Conservation (phyloP, 2,888 invertebrate species). For the Drosophila eohydei region DNA sequence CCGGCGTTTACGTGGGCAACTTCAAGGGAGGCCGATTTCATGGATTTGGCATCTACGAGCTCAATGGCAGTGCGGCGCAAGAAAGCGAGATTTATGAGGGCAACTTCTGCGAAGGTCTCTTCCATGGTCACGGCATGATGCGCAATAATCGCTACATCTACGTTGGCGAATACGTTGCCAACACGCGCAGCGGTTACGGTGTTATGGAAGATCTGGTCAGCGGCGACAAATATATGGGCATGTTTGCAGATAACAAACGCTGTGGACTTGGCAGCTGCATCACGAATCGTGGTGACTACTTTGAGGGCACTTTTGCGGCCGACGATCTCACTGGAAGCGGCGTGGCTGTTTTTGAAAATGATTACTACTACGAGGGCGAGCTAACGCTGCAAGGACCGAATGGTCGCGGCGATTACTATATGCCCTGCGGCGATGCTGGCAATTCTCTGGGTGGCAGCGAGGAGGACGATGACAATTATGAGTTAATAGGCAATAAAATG, state of each 20-base stretch:
- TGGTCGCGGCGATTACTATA: conserved; percentile 92
- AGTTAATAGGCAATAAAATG: conserved; percentile 82
- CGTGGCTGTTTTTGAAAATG: conserved; percentile 94
- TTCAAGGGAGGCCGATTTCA: conserved; percentile 90
- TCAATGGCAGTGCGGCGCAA: conserved; percentile 90
- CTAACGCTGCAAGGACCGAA: conserved; percentile 91
- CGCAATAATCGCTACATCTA: conserved; percentile 93
- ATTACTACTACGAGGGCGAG: conserved; percentile 95
- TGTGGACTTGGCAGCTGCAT: conserved; percentile 94
- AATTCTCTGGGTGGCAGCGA: conserved; percentile 29
- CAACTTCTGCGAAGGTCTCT: conserved; percentile 92
- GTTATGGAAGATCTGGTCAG: conserved; percentile 94
- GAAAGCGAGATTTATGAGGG: conserved; percentile 93
- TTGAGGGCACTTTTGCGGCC: conserved; percentile 93
- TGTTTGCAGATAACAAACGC: conserved; percentile 93
- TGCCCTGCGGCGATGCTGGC: conserved; percentile 90
- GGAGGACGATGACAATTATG: conserved; percentile 60
- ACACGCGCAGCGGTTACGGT: conserved; percentile 93
- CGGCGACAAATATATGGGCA: conserved; percentile 95
- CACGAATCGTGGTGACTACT: conserved; percentile 95
- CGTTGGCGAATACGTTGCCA: conserved; percentile 94
- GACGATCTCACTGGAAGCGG: conserved; percentile 93
- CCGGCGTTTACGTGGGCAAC: conserved; percentile 91
- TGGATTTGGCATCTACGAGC: conserved; percentile 89
- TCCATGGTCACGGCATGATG: conserved; percentile 94